Base-by-base conservation (phyloP, 2,888 invertebrate species). In the Lathronympha strigana region DNA sequence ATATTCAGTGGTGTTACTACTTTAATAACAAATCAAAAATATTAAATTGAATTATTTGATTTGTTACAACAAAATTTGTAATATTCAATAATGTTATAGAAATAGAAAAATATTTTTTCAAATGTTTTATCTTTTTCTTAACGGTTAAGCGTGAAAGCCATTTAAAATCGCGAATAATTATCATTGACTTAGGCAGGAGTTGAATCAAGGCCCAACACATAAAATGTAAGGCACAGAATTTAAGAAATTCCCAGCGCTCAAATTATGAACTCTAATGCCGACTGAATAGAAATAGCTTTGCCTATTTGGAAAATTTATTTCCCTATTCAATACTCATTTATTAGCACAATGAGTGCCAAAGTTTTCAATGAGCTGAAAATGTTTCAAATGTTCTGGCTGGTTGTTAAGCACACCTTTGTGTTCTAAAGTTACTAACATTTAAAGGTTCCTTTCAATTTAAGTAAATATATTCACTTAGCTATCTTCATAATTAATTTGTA, bases 261-360 rank as follows among this genome's bases (percentile, higher is more conserved):
- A 36, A 17, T 60, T 60, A 49, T 60, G 47, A 60, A 49, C 58
- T 11, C 9, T 49, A 15, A n/a, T 25, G n/a, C 49, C 47, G 17
- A 28, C 8, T 61, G 49, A 50, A 63, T 63, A 63, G 55, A 57
- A 55, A 63, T 63, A 21, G 38, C 40, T 50, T n/a, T 31, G 13
- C 55, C 28, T 25, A 63, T 63, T 57, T 50, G 55, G 63, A 23
- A 47, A 50, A 63, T n/a, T 50, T 49, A 63, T 57, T 40, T 38
- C 25, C 40, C 55, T 31, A 63, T 63, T 63, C 40, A 57, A 31
- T 49, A 28, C 21, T 9, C 38, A 38, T 50, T 63, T 55, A 28
- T 55, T 25, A 17, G n/a, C 19, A 60, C 49, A 49, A 49, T 49
- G 58, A 47, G 19, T 43, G 21, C 58, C 43, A 58, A 40, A 31